Percentiles rank a stretch among this genome's conserved stretches.
These are phyloP conservation scores for Scrobipalpa atriplicella DNA, from an alignment of 2,888 invertebrate genomes.

Conservation along the genomic window DNA sequence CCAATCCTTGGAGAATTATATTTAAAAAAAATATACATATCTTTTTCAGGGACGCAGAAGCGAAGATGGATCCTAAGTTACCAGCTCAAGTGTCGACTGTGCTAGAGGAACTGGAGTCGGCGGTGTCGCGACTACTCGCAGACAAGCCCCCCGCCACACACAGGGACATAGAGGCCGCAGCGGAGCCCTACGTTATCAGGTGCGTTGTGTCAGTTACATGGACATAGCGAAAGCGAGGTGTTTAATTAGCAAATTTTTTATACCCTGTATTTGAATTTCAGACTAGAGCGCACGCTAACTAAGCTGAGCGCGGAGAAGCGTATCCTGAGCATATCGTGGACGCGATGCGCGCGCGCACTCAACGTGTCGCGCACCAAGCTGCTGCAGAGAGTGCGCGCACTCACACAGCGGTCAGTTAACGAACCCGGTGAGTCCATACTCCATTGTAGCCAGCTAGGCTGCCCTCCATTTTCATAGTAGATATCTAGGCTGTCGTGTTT, in stretches of 20 bases:
- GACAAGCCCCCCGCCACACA: slow-evolving; percentile 42
- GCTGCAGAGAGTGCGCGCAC: slow-evolving; percentile 41
- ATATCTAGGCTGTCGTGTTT: too few species aligned
- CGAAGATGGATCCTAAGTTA: slow-evolving; percentile 56
- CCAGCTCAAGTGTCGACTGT: slow-evolving; percentile 49
- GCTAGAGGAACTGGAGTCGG: slow-evolving; percentile 57
- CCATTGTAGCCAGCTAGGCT: too few species aligned
- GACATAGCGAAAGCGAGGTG: too few species aligned
- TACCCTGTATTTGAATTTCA: background rate
- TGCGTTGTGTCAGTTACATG: slow-evolving; percentile 37
- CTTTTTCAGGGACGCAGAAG: slow-evolving; percentile 59
- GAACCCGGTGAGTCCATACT: too few species aligned
- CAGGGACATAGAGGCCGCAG: slow-evolving; percentile 45
- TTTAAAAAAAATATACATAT: too few species aligned
- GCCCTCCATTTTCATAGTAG: too few species aligned
- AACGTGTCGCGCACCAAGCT: slow-evolving; percentile 47
- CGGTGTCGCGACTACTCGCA: slow-evolving; percentile 42
- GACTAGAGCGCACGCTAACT: slow-evolving; percentile 48
- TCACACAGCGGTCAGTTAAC: background rate
- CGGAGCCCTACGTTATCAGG: slow-evolving; percentile 55
- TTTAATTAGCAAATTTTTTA: too few species aligned
- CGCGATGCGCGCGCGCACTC: slow-evolving; percentile 51
- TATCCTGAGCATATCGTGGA: slow-evolving; percentile 47
- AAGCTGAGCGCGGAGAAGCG: slow-evolving; percentile 35
- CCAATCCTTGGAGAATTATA: too few species aligned